Percentiles rank a stretch among this genome's conserved stretches.
These are phyloP conservation scores for Drosophila mayaguana DNA, from an alignment of 2,888 invertebrate species.

Conservation along the genomic window DNA sequence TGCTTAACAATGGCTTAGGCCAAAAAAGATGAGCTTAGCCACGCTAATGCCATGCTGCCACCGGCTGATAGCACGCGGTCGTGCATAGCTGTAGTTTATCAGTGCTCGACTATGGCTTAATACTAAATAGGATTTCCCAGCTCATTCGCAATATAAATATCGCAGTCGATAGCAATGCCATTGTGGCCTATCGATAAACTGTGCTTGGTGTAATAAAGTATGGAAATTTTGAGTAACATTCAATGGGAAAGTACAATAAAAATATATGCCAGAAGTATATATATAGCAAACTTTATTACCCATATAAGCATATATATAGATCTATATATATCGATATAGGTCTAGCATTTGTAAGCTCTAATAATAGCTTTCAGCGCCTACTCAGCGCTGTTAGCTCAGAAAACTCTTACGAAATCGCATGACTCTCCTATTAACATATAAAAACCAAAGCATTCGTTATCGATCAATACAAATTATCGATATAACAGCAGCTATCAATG, in stretches of 20 bases:
- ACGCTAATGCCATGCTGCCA: neutral
- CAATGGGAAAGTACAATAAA: neutral
- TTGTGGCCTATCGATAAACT: neutral
- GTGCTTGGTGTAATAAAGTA: neutral
- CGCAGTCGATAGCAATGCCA: neutral
- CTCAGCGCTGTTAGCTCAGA: no score
- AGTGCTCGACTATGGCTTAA: neutral
- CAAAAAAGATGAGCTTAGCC: conserved; percentile 26
- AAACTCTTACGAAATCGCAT: no score
- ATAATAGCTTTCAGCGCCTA: no score
- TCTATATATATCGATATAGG: no score
- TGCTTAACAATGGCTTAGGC: conserved; percentile 68
- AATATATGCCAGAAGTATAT: no score
- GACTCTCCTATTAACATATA: no score
- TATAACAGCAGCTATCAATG: no score
- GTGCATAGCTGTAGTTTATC: conserved; percentile 5
- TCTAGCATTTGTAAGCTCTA: no score
- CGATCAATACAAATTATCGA: no score
- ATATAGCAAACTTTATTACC: no score
- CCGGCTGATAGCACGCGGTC: conserved; percentile 23
- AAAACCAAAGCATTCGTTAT: no score
- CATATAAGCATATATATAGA: no score
- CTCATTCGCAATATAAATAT: neutral
- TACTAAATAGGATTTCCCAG: neutral
- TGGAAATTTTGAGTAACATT: neutral